Conservation (phyloP, 2,113 vertebrate species). For the Charadrius vociferus region DNA sequence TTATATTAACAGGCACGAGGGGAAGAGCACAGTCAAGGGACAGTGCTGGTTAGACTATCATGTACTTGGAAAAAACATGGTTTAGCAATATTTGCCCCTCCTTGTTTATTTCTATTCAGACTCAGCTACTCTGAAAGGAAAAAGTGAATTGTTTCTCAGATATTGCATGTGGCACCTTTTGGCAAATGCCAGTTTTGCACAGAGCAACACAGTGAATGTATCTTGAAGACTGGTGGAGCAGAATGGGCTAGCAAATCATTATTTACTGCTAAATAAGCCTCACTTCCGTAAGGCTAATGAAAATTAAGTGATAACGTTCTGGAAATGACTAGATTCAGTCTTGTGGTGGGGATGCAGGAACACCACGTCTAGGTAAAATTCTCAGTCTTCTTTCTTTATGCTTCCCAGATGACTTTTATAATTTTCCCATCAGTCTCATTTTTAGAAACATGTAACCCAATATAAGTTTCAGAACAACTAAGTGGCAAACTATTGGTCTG, state of each 20-base stretch:
- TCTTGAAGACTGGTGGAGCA: not conserved
- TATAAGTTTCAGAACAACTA: not conserved
- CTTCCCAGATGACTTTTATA: not conserved
- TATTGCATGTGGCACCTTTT: not conserved
- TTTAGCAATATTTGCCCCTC: not conserved
- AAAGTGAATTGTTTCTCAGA: not conserved
- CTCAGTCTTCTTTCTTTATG: not conserved
- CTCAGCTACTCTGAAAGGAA: not conserved
- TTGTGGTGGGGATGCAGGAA: not conserved
- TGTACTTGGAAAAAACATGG: not conserved
- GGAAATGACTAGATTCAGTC: not conserved
- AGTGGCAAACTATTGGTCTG: not conserved
- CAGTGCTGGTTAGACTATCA: not conserved
- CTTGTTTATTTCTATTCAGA: not conserved
- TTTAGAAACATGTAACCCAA: not conserved
- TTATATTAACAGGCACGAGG: not conserved
- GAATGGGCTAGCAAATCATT: not conserved
- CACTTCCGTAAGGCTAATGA: not conserved
- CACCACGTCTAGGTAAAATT: not conserved
- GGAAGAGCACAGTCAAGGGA: not conserved
- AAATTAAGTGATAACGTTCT: not conserved
- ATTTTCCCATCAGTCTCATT: not conserved
- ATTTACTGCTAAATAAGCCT: not conserved
- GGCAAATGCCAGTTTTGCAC: not conserved
- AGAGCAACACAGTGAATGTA: not conserved